phyloP scores from a whole-genome alignment of 2,888 invertebrate species.

The Congeria kusceri region DNA sequence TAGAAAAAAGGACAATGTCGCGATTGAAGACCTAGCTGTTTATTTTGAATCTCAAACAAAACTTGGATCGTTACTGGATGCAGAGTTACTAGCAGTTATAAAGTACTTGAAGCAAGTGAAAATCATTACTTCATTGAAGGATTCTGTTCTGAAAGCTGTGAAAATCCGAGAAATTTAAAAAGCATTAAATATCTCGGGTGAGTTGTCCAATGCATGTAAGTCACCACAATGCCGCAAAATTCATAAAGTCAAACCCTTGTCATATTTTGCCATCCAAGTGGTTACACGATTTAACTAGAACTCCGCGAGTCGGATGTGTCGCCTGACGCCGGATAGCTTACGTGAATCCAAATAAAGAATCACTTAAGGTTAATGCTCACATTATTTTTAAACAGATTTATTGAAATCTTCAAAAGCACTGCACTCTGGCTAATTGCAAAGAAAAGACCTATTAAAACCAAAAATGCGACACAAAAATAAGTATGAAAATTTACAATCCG shows the following conservation, averaged over 20 bases:
- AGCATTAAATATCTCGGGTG: constrained; percentile 8
- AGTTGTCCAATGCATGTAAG: not conserved
- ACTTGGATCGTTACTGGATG: constrained; percentile 3
- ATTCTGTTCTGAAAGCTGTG: constrained; percentile 12
- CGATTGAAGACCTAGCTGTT: not conserved
- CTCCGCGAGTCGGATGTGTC: too few relatives aligned
- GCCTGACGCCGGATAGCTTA: too few relatives aligned
- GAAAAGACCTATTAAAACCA: too few relatives aligned
- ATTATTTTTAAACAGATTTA: too few relatives aligned
- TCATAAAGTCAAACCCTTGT: constrained; percentile 4
- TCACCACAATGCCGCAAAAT: not conserved
- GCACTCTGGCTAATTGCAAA: too few relatives aligned
- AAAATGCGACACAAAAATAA: too few relatives aligned
- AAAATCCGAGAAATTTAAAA: constrained; percentile 12
- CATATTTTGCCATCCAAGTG: not conserved
- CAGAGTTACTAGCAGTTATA: constrained; percentile 2
- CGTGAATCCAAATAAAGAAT: too few relatives aligned
- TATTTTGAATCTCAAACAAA: constrained; percentile 6
- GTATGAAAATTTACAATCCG: too few relatives aligned
- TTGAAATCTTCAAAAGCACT: too few relatives aligned
- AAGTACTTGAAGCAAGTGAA: not conserved
- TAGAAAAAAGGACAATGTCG: constrained; percentile 1
- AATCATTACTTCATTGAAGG: not conserved
- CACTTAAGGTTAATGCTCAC: too few relatives aligned
- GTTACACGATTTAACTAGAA: constrained; percentile 4